These are phyloP conservation scores for Esox masquinongy DNA, from an alignment of 2,797 vertebrate species.

Conservation along the genomic window DNA sequence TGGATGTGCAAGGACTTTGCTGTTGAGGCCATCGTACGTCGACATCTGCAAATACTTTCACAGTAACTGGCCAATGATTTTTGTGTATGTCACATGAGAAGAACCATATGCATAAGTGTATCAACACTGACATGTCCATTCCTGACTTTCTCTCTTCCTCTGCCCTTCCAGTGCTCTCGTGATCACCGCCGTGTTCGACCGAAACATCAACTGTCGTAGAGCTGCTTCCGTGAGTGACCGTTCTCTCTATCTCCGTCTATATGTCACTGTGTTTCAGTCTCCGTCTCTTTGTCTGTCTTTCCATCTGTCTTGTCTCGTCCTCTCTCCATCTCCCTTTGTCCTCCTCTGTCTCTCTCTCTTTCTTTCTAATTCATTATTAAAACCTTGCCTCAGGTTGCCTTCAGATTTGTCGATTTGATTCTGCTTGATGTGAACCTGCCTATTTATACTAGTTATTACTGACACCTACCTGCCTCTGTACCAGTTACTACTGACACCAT, in stretches of 20 bases:
- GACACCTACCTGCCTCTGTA: too few relatives aligned
- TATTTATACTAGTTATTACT: too few relatives aligned
- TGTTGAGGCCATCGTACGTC: too few relatives aligned
- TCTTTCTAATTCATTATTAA: not conserved
- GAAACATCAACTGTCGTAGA: slow-evolving; percentile 1
- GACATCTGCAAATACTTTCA: too few relatives aligned
- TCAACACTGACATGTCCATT: not conserved
- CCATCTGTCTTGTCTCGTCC: not conserved
- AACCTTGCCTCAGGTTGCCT: not conserved
- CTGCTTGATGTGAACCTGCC: too few relatives aligned
- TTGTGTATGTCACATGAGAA: too few relatives aligned
- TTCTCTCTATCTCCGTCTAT: not conserved
- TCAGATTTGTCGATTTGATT: too few relatives aligned
- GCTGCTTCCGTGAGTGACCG: not conserved
- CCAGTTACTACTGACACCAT: too few relatives aligned
- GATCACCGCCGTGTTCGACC: not conserved
- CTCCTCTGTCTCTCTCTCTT: too few relatives aligned
- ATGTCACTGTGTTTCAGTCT: not conserved
- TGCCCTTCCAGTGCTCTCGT: not conserved
- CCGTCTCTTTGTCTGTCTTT: not conserved
- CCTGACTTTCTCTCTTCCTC: not conserved
- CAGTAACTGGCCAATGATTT: too few relatives aligned
- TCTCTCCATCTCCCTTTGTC: not conserved
- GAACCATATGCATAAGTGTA: too few relatives aligned
- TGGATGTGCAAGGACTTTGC: too few relatives aligned